Evolutionary conservation across 2,797 vertebrate species (phyloP), one percentile per base, ranked within the genome.

Genomic region (Miichthys miiuy): DNA sequence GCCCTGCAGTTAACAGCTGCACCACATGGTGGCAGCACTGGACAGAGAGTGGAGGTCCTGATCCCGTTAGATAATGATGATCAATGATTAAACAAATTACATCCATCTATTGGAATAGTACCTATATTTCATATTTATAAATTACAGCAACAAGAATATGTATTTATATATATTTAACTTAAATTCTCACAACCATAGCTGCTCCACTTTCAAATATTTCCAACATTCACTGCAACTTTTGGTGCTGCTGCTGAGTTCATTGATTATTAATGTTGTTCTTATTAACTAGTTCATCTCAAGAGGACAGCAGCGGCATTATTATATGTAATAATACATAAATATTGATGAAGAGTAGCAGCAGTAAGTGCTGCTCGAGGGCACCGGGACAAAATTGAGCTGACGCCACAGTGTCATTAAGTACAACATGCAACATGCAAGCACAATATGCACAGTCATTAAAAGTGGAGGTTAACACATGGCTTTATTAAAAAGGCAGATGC

Each of bases 1-100:
- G 1, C 2, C 23, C 27, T 67, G 51, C 27, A 79, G 8, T 51
- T 64, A 9, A 13, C 14, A 51, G 6, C 16, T 69, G 1, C 10
- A 47, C 72, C 81, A 79, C 79, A 55, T 21, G 69, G 58, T 48
- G 64, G 75, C 64, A 79, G 58, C 21, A 38, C 42, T 68, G 67
- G 16, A 47, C 46, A 27, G 11, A 47, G 7, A 21, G 23, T 4
- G 5, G 14, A 1, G 38, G 9, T 27, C 34, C 57, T 23, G 12
- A 10, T 20, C 4, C 21, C 13, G 25, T 17, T 18, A 4, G n/a
- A 50, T n/a, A 7, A 12, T 14, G 17, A 25, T 56, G 6, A 23
- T 34, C 27, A 30, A 30, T 44, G n/a, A 60, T 46, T 17, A 6
- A 44, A 63, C 52, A 68, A 55, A 68, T 20, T 1, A 12, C 13